Conservation (phyloP, 2,113 vertebrate genomes). For the Halcyon senegalensis region DNA sequence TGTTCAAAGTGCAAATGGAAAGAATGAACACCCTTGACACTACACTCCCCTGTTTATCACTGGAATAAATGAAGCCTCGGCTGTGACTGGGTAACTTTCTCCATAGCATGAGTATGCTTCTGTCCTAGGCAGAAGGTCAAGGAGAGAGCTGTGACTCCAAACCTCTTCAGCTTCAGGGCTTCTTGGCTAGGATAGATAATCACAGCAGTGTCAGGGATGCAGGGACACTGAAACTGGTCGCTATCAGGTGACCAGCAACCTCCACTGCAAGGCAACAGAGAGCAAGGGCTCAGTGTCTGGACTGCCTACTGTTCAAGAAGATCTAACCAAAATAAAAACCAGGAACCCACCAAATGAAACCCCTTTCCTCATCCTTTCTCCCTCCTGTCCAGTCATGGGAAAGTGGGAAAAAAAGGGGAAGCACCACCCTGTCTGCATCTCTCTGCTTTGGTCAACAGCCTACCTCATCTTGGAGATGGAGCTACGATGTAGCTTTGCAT, state of each 20-base stretch:
- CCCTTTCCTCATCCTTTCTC: background rate
- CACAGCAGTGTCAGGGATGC: background rate
- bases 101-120: background rate
- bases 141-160: background rate
- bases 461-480: background rate
- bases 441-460: background rate
- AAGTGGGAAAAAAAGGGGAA: background rate
- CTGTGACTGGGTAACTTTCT: background rate
- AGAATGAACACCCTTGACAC: conserved; percentile 38
- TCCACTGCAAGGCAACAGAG: background rate
- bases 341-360: background rate
- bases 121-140: background rate
- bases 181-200: background rate
- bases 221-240: background rate
- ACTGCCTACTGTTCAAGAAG: background rate
- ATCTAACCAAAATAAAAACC: background rate
- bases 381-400: fast-evolving
- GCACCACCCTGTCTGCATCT: background rate
- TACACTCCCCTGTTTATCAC: background rate
- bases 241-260: background rate
- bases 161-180: background rate
- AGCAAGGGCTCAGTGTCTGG: background rate
- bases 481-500: background rate
- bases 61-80: background rate
- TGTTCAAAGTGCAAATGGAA: conserved; percentile 44